phyloP scores from a whole-genome alignment of 1,140 invertebrate species.

The Acromyrmex echinatior region DNA sequence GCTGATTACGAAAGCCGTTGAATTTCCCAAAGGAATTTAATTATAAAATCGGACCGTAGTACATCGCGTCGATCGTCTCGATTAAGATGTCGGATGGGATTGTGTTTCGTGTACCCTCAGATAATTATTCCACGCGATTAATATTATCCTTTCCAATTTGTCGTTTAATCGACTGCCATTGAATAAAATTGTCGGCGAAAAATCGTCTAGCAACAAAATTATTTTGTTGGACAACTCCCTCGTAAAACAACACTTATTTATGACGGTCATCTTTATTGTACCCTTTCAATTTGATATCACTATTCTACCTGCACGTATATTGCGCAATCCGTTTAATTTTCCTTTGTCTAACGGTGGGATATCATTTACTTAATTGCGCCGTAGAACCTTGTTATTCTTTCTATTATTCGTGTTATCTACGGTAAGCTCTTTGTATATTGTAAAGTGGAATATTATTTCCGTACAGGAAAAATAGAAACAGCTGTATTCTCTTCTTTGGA shows the following conservation, averaged over 20 bases:
- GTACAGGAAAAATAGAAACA: background rate
- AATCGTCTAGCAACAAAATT: background rate
- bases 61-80: conserved; percentile 17
- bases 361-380: conserved; percentile 42
- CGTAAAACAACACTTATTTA: conserved; percentile 20
- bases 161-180: background rate
- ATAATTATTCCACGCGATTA: conserved; percentile 29
- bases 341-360: conserved; percentile 25
- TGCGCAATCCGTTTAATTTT: conserved; percentile 11
- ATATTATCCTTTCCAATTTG: background rate
- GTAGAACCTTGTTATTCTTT: conserved; percentile 32
- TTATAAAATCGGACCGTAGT: conserved; percentile 43
- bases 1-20: conserved; percentile 43
- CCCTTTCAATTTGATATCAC: background rate
- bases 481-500: background rate
- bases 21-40: conserved; percentile 59
- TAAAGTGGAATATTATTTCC: conserved; percentile 18
- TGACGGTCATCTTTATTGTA: background rate
- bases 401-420: conserved; percentile 38
- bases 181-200: background rate
- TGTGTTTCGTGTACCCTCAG: conserved; percentile 6
- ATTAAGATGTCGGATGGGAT: conserved; percentile 45
- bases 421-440: conserved; percentile 4
- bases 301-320: background rate
- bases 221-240: background rate